A percentile compares a stretch with the other conserved stretches of the same genome.
Evolutionary conservation across 1,140 invertebrate genomes (phyloP).

Genomic region (Phymorhynchus buccinoides): DNA sequence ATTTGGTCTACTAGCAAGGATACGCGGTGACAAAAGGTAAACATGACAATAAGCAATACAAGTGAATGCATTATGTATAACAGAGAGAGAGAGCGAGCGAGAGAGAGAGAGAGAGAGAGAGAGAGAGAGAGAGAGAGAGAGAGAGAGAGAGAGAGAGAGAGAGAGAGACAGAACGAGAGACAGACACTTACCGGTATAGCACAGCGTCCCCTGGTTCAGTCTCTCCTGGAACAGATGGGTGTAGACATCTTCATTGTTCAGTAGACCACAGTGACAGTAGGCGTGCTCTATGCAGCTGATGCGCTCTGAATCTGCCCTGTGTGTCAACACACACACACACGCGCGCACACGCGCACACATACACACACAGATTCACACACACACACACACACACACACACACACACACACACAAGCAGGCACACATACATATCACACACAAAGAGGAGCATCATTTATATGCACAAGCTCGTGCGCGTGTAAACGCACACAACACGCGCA

Average conservation of each 20-base stretch:
- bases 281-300: conserved; percentile 1
- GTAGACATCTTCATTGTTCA: conserved; percentile 8
- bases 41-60: too few species aligned
- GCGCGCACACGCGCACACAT: background rate
- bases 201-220: background rate
- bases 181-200: background rate
- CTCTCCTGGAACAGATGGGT: background rate
- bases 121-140: too few species aligned
- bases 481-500: background rate
- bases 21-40: too few species aligned
- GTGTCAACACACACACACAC: background rate
- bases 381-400: background rate
- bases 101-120: too few species aligned
- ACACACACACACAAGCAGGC: background rate
- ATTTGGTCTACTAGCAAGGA: too few species aligned
- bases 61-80: too few species aligned
- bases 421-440: background rate
- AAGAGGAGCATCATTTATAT: background rate
- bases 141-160: too few species aligned
- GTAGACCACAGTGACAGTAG: conserved; percentile 14
- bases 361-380: background rate
- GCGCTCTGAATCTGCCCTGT: background rate
- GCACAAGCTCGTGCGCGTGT: background rate
- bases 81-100: too few species aligned
- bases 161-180: background rate